Evolutionary conservation across 2,888 invertebrate species (phyloP), one percentile per base, ranked within the genome.

Genomic region (Myathropa florea): DNA sequence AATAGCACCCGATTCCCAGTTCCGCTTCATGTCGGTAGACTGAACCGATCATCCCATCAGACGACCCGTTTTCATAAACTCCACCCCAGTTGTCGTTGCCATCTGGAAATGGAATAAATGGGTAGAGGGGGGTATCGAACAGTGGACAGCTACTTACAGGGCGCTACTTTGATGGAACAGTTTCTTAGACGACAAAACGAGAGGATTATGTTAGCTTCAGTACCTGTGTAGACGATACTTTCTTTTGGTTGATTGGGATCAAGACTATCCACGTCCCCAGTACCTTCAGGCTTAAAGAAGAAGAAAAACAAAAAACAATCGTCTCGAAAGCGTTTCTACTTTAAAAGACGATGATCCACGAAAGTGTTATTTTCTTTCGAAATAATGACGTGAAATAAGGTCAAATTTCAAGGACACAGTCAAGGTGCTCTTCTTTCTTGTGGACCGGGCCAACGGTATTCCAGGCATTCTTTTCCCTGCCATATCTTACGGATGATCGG

Each of bases 81-180:
- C 88, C 88, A 18, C 92, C 92, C 92, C 92, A 92, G 75, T 90
- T 90, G 61, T 92, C 92, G 4, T 88, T 90, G 6, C 91, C 91
- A 89, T 91, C 92, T 92, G 63, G 23, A 46, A 46, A 18, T 0
- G 18, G 0, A 46, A 46, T 46, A 0, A 7, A 46, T 7, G 0
- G 0, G 7, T 18, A 7, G 4, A 18, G 4, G 18, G 7, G 18
- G 46, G 18, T 6, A 1, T 46, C 18, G 1, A 18, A 18, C 18
- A 6, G 7, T 46, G 18, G n/a, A n/a, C n/a, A 14, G 7, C 46
- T 1, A 89, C 91, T 91, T 89, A 92, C 92, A 92, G 46, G 90
- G 88, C 70, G 90, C 88, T 10, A 91, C 89, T 64, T 90, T 90
- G 26, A 92, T 59, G 21, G 90, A 91, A 64, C 92, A 92, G 36